Base-by-base conservation (phyloP, 2,797 vertebrate genomes). In the Telmatherina bonti region DNA sequence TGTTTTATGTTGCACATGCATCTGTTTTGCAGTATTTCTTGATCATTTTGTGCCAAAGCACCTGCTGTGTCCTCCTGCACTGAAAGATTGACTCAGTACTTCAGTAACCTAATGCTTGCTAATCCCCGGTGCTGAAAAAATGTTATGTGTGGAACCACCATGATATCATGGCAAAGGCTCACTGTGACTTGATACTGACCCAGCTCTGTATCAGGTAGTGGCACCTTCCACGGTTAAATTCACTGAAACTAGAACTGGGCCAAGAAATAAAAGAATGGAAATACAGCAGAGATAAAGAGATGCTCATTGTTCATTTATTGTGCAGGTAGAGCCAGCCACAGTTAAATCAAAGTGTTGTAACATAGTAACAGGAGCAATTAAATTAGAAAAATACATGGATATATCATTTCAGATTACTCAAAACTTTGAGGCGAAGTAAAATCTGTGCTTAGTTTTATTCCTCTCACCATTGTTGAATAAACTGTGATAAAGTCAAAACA, bases 161-260 rank as follows among this genome's bases (percentile, higher is more conserved):
- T 49, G 51, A 83, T 86, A 52, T 63, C 15, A 76, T 55, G 59
- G 36, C 24, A 15, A 70, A 65, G 51, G 61, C 58, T 85, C 71
- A 38, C 24, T 49, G 26, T 67, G 78, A 76, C 76, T 49, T 66
- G 62, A 74, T 82, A 67, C 65, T 80, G 79, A 83, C 82, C 83
- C 67, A 88, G 63, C 73, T 58, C 58, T 76, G 53, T 53, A 49
- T 62, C 12, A 18, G 75, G 88, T 86, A 89, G 88, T 77, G 90
- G 81, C 82, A 71, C 90, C 90, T 92, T 92, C 88, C 83, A 79
- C 65, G 74, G 70, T 53, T 53, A 52, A 78, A 57, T 20, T 11
- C 77, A 80, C 70, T 38, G 43, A 85, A 84, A 82, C 76, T 82
- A 52, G 75, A 78, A 52, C 61, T 52, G 22, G 52, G 53, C 63